Conservation (phyloP, 35 echinoderm and acorn worm species). For the Ophioderma brevispina region DNA sequence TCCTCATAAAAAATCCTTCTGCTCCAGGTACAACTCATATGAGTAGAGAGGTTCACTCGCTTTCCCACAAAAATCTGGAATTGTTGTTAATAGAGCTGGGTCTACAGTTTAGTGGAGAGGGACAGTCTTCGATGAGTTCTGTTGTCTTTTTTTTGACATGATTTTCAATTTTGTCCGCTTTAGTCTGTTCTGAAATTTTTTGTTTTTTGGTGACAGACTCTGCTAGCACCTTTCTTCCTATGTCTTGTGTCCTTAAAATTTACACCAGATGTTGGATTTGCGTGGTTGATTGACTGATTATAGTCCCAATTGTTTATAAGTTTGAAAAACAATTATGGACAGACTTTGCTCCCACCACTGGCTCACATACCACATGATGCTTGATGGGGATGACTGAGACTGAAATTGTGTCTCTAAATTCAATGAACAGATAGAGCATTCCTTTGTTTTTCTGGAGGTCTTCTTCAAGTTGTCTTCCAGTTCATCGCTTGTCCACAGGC, state of each 20-base stretch:
- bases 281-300: background rate
- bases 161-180: slow-evolving; percentile 35
- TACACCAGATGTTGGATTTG: slow-evolving; percentile 1
- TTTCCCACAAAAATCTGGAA: slow-evolving; percentile 51
- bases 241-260: slow-evolving; percentile 17
- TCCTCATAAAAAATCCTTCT: slow-evolving; percentile 24
- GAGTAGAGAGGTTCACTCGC: slow-evolving; percentile 30
- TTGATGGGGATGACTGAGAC: background rate
- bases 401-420: slow-evolving; percentile 6
- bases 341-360: background rate
- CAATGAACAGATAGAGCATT: background rate
- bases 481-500: slow-evolving; percentile 20
- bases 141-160: slow-evolving; percentile 16
- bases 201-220: slow-evolving; percentile 12
- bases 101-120: slow-evolving; percentile 15
- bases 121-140: background rate
- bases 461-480: background rate
- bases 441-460: background rate
- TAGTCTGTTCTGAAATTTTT: slow-evolving; percentile 7
- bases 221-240: background rate
- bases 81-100: background rate
- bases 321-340: background rate
- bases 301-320: slow-evolving; percentile 7
- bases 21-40: slow-evolving; percentile 18
- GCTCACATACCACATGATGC: background rate